Evolutionary conservation across 2,888 invertebrate species (phyloP), one percentile per base, ranked within the genome.

Genomic region (Cantharis rufa): DNA sequence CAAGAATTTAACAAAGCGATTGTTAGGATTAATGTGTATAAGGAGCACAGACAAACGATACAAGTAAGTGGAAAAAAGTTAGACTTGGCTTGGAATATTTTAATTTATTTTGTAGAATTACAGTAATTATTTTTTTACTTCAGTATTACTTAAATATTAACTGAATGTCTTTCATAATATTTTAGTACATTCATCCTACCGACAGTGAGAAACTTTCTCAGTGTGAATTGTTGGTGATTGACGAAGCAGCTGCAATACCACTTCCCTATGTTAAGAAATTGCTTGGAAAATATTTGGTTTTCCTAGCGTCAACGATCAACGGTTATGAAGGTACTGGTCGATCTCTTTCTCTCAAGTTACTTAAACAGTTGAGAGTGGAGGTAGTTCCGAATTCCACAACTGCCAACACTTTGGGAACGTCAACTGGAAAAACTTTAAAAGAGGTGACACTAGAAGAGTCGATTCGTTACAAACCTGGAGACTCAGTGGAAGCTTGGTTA

Each of bases 241-340:
- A 99, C 88, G 99, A 99, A 88, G 99, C 99, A 1, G 99, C 99
- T 0, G 99, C 99, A 9, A 99, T 99, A 82, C 99, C 99, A 0
- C 89, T 99, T 76, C 95, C 96, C 0, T 92, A 96, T 83, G 98
- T 99, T 0, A 95, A 96, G 81, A 92, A 94, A 2, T 94, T 98
- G 87, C 90, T 96, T 75, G 95, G 95, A 0, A 97, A 98, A 0
- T 98, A 98, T 84, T 90, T 99, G 48, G 95, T 97, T 11, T 96
- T 99, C 86, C 92, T 99, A 86, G 94, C 99, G 0, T 99, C 99
- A 0, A 99, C 99, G 0, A 96, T 99, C 64, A 96, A 98, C 84
- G 99, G 99, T 0, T 99, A 99, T 87, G 99, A 99, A 89, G 99
- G 99, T 72, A 99, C 99, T 0, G 99, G 99, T 0, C 90, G 99